Percentiles rank a stretch among this genome's conserved stretches.
phyloP scores from a whole-genome alignment of 2,888 invertebrate species.

The Gandaritis pyraliata region DNA sequence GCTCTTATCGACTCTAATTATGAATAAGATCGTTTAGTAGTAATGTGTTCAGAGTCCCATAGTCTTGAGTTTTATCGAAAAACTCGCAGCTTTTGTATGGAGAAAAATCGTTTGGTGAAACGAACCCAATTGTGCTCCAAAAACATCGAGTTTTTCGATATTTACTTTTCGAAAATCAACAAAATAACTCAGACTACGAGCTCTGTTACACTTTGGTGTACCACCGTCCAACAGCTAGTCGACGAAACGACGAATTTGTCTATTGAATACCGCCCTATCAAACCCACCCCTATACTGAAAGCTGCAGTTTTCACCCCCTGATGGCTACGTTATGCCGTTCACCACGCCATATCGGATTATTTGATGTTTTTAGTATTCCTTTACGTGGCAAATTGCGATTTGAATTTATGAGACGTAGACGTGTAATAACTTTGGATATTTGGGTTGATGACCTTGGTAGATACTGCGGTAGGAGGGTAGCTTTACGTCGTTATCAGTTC shows the following conservation, averaged over 20 bases:
- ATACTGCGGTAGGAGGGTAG: background rate
- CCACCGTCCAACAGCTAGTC: conserved; percentile 41
- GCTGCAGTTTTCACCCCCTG: conserved; percentile 51
- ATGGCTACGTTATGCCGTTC: conserved; percentile 51
- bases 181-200: too few relatives aligned
- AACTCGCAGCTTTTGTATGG: too few relatives aligned
- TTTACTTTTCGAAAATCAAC: too few relatives aligned
- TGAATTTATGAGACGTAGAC: conserved; percentile 27
- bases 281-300: conserved; percentile 50
- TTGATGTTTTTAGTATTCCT: conserved; percentile 37
- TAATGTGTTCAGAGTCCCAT: too few relatives aligned
- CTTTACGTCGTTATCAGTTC: too few relatives aligned
- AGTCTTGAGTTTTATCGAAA: too few relatives aligned
- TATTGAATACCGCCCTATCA: conserved; percentile 56
- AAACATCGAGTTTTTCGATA: too few relatives aligned
- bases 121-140: too few relatives aligned
- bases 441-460: conserved; percentile 16
- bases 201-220: conserved; percentile 46
- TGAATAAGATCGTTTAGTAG: too few relatives aligned
- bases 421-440: conserved; percentile 14
- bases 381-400: conserved; percentile 29
- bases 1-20: too few relatives aligned
- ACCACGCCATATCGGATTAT: conserved; percentile 42
- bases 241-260: conserved; percentile 61
- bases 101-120: too few relatives aligned